Base-by-base conservation (phyloP, 2,888 invertebrate genomes). In the Tiliacea aurago region DNA sequence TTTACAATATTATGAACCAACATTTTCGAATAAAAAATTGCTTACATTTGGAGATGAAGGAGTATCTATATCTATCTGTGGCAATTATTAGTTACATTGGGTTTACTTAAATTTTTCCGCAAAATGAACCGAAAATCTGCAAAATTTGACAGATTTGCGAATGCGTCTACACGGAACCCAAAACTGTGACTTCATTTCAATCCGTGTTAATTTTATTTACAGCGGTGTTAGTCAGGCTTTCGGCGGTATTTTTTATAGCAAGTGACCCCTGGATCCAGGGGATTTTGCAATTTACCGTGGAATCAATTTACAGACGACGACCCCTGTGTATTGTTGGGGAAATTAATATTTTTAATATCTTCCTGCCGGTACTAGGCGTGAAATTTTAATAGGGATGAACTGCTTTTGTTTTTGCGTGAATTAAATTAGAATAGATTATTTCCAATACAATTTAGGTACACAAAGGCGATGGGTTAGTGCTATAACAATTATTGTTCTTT, bases 201-300 rank as follows among this genome's bases (percentile, higher is more conserved):
- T 11, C 49, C n/a, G 11, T 47, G 55, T n/a, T 63, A 59, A 72
- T 75, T 70, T 70, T 83, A 84, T 83, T 80, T 84, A 73, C 72
- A 61, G 64, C 68, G 58, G 53, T 67, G 33, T 76, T 72, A 69
- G 71, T 20, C 37, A 37, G 68, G 64, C 47, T 45, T 61, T 53
- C 51, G 37, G 64, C 51, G 62, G 70, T 67, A 62, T 71, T 66
- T 76, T 80, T 68, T 65, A 78, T 33, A 20, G 65, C 70, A 58
- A 65, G 69, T 67, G 71, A 72, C 66, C 71, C 66, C 43, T 7
- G 7, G 55, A 43, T 43, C 37, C 62, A 10, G 63, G 70, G 62
- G 81, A 49, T 78, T 78, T 64, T 51, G 51, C 53, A 65, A 80
- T 84, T 75, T 78, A 70, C 64, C 20, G 45, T 63, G 61, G 49